phyloP scores from a whole-genome alignment of 23 tunicate genomes.

The Oikopleura vanhoeffeni region DNA sequence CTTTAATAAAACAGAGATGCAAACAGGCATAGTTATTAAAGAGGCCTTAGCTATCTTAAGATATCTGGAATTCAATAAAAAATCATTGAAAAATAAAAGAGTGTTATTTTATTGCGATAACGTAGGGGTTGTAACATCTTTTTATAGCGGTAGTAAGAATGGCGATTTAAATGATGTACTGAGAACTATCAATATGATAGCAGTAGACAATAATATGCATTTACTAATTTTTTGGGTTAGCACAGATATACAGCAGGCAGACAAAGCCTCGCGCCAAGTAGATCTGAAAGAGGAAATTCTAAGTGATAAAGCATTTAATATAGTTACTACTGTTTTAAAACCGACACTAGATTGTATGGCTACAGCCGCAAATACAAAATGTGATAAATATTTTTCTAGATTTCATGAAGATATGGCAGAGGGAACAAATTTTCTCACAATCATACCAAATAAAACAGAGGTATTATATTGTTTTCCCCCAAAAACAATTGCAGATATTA shows the following conservation, averaged over 20 bases:
- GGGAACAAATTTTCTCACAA: background rate
- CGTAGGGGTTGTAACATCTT: background rate
- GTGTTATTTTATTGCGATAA: background rate
- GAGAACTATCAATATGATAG: background rate
- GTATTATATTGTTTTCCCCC: background rate
- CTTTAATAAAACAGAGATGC: too few relatives aligned
- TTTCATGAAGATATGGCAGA: background rate
- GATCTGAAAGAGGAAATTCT: background rate
- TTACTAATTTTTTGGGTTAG: background rate
- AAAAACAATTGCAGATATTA: background rate
- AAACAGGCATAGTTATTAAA: background rate
- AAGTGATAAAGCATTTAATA: background rate
- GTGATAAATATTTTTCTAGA: background rate
- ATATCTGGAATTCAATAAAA: background rate
- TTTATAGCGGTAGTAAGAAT: background rate
- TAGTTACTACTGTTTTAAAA: background rate
- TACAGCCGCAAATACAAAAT: background rate
- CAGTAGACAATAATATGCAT: background rate
- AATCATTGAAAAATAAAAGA: background rate
- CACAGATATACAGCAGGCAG: background rate
- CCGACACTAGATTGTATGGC: background rate
- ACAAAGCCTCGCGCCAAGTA: background rate
- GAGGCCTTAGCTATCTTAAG: background rate
- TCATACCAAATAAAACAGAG: background rate
- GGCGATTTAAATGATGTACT: background rate